These are phyloP conservation scores for Enteromius anoplus DNA, from an alignment of 2,797 vertebrate species.

Conservation along the genomic window DNA sequence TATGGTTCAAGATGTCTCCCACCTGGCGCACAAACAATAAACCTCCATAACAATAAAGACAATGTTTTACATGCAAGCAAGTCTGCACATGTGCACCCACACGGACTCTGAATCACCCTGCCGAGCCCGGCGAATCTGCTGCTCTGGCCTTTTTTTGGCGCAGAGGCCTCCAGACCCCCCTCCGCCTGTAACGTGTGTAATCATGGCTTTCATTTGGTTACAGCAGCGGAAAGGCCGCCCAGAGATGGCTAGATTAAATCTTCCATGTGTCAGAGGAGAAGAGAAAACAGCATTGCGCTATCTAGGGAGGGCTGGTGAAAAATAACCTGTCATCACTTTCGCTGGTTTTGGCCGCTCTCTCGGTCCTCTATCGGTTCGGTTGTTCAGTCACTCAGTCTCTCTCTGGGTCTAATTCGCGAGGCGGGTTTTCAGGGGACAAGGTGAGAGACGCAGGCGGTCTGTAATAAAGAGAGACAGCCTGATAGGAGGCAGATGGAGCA, in stretches of 20 bases:
- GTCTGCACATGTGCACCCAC: constrained; percentile 37
- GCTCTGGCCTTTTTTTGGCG: constrained; percentile 49
- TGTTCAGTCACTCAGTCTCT: constrained; percentile 44
- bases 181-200: constrained; percentile 64
- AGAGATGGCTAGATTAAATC: constrained; percentile 80
- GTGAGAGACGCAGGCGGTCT: constrained; percentile 51
- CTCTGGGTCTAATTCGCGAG: constrained; percentile 48
- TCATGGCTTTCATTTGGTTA: constrained; percentile 83
- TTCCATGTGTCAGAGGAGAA: constrained; percentile 73
- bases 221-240: constrained; percentile 71
- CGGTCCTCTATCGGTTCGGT: constrained; percentile 43
- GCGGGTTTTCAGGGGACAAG: constrained; percentile 46
- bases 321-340: constrained; percentile 84
- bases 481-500: constrained; percentile 22
- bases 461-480: constrained; percentile 36
- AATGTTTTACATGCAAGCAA: constrained; percentile 50
- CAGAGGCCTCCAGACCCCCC: constrained; percentile 42
- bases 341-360: constrained; percentile 45
- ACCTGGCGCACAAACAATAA: constrained; percentile 65
- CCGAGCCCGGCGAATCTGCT: constrained; percentile 52
- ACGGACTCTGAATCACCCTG: constrained; percentile 50
- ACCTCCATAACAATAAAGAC: constrained; percentile 65
- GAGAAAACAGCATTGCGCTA: constrained; percentile 76
- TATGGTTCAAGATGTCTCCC: constrained; percentile 63
- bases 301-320: constrained; percentile 80